A percentile compares a stretch with the other conserved stretches of the same genome.
These are phyloP conservation scores for Petrosia ficiformis DNA, from an alignment of 37 sponge, comb jelly and placozoan genomes.

Conservation along the genomic window DNA sequence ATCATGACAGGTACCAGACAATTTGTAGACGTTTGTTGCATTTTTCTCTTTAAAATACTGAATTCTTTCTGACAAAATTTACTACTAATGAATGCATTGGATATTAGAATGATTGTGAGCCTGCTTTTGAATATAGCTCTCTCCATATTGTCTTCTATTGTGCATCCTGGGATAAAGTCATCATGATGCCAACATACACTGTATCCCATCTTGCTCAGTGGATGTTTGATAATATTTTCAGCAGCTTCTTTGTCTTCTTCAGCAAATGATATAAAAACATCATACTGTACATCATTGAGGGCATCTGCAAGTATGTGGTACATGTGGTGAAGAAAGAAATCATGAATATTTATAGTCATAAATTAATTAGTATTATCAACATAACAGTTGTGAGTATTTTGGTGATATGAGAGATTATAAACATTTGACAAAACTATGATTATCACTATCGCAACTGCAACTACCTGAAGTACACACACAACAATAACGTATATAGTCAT, in stretches of 20 bases:
- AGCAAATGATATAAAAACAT: conserved; percentile 39
- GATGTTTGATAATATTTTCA: conserved; percentile 2
- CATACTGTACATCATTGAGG: conserved; percentile 14
- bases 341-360: too few relatives aligned
- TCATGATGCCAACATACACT: conserved; percentile 17
- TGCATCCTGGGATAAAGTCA: conserved; percentile 27
- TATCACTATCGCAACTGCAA: too few relatives aligned
- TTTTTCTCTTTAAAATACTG: neutral
- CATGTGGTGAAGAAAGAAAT: too few relatives aligned
- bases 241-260: conserved; percentile 20
- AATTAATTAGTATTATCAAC: too few relatives aligned
- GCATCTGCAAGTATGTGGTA: too few relatives aligned
- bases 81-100: conserved; percentile 11
- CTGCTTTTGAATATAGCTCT: conserved; percentile 8
- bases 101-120: conserved; percentile 2
- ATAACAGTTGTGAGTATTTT: too few relatives aligned
- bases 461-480: too few relatives aligned
- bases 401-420: too few relatives aligned
- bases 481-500: too few relatives aligned
- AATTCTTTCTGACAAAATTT: conserved; percentile 27
- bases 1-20: neutral
- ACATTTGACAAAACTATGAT: too few relatives aligned
- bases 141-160: conserved; percentile 21
- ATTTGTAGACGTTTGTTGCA: neutral
- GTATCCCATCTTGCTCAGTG: conserved; percentile 9